A percentile compares a stretch with the other conserved stretches of the same genome.
phyloP scores from a whole-genome alignment of 2,797 vertebrate species.

The Sarcoramphus papa region DNA sequence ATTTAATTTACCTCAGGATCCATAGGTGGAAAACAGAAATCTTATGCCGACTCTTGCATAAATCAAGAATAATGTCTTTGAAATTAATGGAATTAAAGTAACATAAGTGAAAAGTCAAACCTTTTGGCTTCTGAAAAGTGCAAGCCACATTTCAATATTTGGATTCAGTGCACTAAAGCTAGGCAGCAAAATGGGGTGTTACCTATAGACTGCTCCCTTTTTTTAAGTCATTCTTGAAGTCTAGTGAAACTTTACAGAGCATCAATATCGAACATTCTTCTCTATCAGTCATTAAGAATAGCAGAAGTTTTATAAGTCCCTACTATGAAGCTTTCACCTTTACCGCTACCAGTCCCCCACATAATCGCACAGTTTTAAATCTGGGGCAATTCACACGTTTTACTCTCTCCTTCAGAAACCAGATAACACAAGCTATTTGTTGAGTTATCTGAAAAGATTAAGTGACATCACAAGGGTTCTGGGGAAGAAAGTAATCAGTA shows the following conservation, averaged over 20 bases:
- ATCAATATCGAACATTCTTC: neutral
- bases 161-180: neutral
- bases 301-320: neutral
- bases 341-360: neutral
- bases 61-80: neutral
- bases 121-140: neutral
- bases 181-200: neutral
- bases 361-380: neutral
- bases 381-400: neutral
- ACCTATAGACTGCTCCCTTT: neutral
- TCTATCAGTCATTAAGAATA: neutral
- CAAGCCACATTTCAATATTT: neutral
- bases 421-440: conserved; percentile 15
- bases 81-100: neutral
- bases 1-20: neutral
- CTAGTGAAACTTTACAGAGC: neutral
- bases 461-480: neutral
- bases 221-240: neutral
- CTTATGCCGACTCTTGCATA: neutral
- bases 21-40: neutral
- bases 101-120: neutral
- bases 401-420: neutral
- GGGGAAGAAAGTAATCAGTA: neutral
- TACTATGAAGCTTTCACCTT: neutral
- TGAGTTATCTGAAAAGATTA: conserved; percentile 15